phyloP scores from a whole-genome alignment of 2,888 invertebrate species.

The Thyatira batis region DNA sequence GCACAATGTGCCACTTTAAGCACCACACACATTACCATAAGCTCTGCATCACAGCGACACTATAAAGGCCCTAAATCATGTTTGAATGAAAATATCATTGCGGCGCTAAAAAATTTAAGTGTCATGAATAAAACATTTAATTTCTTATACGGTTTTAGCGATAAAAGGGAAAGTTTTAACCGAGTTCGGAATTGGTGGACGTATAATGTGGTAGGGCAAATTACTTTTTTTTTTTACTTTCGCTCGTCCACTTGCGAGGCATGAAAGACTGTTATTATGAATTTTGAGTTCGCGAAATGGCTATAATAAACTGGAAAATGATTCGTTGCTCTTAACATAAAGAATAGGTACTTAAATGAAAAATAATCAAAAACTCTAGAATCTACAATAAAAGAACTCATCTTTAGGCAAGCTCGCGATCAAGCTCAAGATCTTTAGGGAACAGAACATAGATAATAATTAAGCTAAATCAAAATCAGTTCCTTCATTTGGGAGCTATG shows the following conservation, averaged over 20 bases:
- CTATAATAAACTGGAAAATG: too few relatives aligned
- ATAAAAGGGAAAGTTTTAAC: constrained; percentile 34
- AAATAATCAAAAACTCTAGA: too few relatives aligned
- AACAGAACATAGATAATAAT: too few relatives aligned
- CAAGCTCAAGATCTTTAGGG: too few relatives aligned
- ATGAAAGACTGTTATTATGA: background rate
- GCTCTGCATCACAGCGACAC: constrained; percentile 37
- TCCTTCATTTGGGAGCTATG: too few relatives aligned
- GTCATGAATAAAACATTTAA: constrained; percentile 75
- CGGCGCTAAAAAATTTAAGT: constrained; percentile 56
- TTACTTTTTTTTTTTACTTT: constrained; percentile 6
- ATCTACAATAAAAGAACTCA: too few relatives aligned
- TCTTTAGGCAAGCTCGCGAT: too few relatives aligned
- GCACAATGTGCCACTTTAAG: constrained; percentile 22
- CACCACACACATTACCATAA: constrained; percentile 40
- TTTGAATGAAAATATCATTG: constrained; percentile 54
- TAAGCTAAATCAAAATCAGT: too few relatives aligned
- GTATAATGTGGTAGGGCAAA: background rate
- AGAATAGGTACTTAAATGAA: too few relatives aligned
- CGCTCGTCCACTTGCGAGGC: background rate
- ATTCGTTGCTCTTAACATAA: too few relatives aligned
- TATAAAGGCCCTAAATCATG: constrained; percentile 57
- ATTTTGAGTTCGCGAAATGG: background rate
- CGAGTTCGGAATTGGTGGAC: constrained; percentile 22
- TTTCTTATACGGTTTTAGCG: constrained; percentile 43